Base-by-base conservation (phyloP, 2,797 vertebrate genomes). In the Cossypha caffra region DNA sequence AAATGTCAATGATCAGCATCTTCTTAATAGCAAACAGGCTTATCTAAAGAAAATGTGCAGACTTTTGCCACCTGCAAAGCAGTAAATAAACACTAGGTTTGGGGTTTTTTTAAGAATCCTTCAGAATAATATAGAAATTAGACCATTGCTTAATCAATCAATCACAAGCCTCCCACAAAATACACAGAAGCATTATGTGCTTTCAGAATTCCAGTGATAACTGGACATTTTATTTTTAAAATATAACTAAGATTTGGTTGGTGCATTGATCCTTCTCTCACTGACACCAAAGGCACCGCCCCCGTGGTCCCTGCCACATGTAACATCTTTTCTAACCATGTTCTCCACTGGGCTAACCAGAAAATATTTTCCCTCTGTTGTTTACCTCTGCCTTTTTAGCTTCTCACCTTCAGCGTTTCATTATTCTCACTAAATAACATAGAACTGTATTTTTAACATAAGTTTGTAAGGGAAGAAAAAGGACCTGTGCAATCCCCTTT, bases 1-100 rank as follows among this genome's bases (percentile, higher is more conserved):
- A 96, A 94, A 87, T 68, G 86, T 81, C 91, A 94, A 23, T 42
- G 78, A 85, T 75, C 86, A 91, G 80, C 68, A 95, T 40, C 82
- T 35, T 87, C 48, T 75, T 84, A 91, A 93, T 23, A 90, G 35
- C 69, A 78, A 87, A 67, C 40, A 77, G 82, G 40, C 29, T 80
- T 48, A 48, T 40, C 57, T 84, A 68, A 71, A 80, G 50, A 57
- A 95, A 92, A 88, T 57, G 21, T 62, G 51, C 66, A 88, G 55
- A 93, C 62, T 26, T 94, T 73, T 91, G 62, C 66, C 66, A 94
- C 91, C 66, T 95, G 33, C 55, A 91, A 88, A 58, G 23, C 62
- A 63, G 33, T 52, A 86, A 81, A 85, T 73, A 86, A 84, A 74
- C n/a, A 66, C 14, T 21, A 14, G 8, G 9, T 11, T 17, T 14